These are phyloP conservation scores for Anser cygnoides DNA, from an alignment of 2,113 vertebrate genomes.

Conservation along the genomic window DNA sequence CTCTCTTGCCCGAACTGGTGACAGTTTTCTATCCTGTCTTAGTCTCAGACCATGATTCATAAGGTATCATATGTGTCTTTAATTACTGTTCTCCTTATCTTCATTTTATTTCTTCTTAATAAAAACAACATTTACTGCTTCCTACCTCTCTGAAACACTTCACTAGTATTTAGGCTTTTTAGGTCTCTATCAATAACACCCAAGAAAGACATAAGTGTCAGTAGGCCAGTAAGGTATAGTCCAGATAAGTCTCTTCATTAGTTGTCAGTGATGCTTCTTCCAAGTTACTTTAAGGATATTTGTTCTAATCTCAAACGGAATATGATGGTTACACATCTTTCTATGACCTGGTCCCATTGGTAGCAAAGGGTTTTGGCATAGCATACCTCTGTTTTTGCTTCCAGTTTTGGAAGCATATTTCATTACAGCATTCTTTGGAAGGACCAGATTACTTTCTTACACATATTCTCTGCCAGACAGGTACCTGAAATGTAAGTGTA, in stretches of 20 bases:
- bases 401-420: background rate
- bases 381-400: background rate
- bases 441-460: fast-evolving
- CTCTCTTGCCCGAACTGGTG: background rate
- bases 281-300: background rate
- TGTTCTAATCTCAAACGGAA: background rate
- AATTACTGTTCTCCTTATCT: background rate
- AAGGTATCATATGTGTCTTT: background rate
- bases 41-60: background rate
- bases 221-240: background rate
- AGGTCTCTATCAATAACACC: background rate
- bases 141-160: background rate
- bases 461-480: background rate
- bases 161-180: background rate
- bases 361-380: background rate
- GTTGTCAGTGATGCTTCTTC: background rate
- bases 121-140: background rate
- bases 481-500: background rate
- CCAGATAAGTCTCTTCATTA: background rate
- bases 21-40: background rate
- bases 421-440: background rate
- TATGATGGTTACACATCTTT: background rate
- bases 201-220: background rate
- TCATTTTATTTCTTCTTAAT: background rate
- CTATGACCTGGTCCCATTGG: fast-evolving